These are phyloP conservation scores for Dendrolimus kikuchii DNA, from an alignment of 1,140 invertebrate species.

Conservation along the genomic window DNA sequence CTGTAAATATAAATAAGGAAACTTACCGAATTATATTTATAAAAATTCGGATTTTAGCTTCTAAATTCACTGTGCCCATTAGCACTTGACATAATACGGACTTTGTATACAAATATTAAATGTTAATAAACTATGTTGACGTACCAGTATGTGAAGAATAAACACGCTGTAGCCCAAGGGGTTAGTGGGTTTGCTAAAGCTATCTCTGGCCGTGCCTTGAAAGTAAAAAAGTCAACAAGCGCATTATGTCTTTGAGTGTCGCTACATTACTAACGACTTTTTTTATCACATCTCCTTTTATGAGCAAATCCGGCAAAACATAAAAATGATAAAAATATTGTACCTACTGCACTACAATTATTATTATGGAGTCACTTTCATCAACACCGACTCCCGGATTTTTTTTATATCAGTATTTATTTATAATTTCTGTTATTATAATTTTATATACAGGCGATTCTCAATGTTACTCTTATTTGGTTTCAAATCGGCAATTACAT, in stretches of 20 bases:
- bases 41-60: constrained; percentile 6
- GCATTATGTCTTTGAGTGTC: constrained; percentile 52
- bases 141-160: constrained; percentile 60
- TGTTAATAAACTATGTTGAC: constrained; percentile 54
- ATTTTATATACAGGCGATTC: too few species aligned
- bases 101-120: constrained; percentile 37
- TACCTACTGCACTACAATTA: too few species aligned
- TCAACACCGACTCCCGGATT: too few species aligned
- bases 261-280: constrained; percentile 26
- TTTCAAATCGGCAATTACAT: too few species aligned
- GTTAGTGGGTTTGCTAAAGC: constrained; percentile 63
- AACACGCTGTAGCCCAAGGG: constrained; percentile 46
- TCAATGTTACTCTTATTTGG: too few species aligned
- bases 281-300: constrained; percentile 18
- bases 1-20: constrained; percentile 9
- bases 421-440: too few species aligned
- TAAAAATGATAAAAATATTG: not conserved
- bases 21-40: not conserved
- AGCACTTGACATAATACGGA: constrained; percentile 19
- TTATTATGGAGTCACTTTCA: too few species aligned
- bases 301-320: constrained; percentile 1
- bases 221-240: constrained; percentile 58
- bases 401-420: too few species aligned
- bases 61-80: constrained; percentile 1
- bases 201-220: constrained; percentile 52